Base-by-base conservation (phyloP, 2,888 invertebrate genomes). In the Frankliniella fusca region DNA sequence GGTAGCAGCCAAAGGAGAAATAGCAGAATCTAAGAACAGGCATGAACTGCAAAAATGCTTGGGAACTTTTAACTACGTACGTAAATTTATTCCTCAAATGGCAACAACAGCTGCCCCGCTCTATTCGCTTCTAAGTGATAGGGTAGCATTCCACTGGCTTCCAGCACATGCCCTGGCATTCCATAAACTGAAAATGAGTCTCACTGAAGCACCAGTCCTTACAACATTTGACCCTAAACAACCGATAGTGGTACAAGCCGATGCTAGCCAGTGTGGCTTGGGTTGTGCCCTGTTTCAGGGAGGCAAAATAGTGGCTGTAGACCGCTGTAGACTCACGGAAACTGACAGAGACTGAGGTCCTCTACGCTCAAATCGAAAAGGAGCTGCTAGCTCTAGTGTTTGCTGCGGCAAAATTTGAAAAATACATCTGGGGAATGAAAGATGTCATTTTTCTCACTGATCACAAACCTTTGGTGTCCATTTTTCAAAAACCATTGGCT, bases 291-390 rank as follows among this genome's bases (percentile, higher is more conserved):
- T 83, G 12, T 23, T 83, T 23, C 82, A 83, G 76, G 82, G 83
- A 65, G 82, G 82, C 7, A 80, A 83, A 48, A 80, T 83, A 11
- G 76, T 83, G 27, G 80, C 82, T 27, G 83, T 76, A 82, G 83
- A 80, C 18, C 82, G 80, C 82, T 27, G 83, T 76, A 82, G 83
- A 80, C 18, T 83, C 81, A 10, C n/a, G 83, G 15, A 79, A 50
- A n/a, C 27, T 83, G 20, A 81, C 48, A 7, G 70, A 49, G 5
- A 81, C 81, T 38, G 84, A 84, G 81, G 48, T 81, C 7, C 61
- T n/a, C 27, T 81, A 81, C 50, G 28, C 81, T 5, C 83, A 83
- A 82, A 83, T 83, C 15, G 81, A 83, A 80, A 83, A 83, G 65
- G 83, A 83, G 50, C 20, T 83, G 70, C 48, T 82, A 23, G 80